phyloP scores from a whole-genome alignment of 2,113 vertebrate genomes.

The Oryzias melastigma region DNA sequence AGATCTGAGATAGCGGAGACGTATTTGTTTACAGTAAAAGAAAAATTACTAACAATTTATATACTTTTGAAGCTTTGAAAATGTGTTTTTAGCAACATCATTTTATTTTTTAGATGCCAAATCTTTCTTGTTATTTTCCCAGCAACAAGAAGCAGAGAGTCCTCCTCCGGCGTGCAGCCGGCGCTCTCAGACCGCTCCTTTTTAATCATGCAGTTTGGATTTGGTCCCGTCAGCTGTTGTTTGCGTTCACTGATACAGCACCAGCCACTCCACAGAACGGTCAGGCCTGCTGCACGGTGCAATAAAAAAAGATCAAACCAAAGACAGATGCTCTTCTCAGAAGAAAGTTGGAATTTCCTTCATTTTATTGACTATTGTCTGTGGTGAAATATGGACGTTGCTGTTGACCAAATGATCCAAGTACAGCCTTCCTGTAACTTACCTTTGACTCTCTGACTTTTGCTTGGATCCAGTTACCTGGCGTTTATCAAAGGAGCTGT shows the following conservation, averaged over 20 bases:
- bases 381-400: constrained; percentile 30
- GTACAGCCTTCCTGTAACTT: constrained; percentile 24
- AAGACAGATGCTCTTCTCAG: constrained; percentile 25
- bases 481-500: constrained; percentile 26
- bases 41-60: too few species aligned
- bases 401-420: not conserved
- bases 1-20: not conserved
- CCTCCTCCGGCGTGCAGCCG: constrained; percentile 6
- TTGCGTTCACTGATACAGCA: constrained; percentile 27
- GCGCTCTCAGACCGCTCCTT: constrained; percentile 4
- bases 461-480: not conserved
- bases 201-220: constrained; percentile 20
- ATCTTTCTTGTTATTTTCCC: not conserved
- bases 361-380: constrained; percentile 28
- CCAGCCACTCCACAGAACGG: constrained; percentile 29
- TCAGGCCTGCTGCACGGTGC: constrained; percentile 29
- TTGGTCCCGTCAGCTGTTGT: constrained; percentile 39
- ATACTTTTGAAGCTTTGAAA: too few species aligned
- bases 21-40: constrained; percentile 14
- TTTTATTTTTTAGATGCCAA: too few species aligned
- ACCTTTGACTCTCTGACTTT: constrained; percentile 24
- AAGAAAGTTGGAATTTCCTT: constrained; percentile 21
- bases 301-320: constrained; percentile 43
- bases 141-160: constrained; percentile 24
- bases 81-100: too few species aligned